These are phyloP conservation scores for Arvicanthis niloticus DNA, from an alignment of 2,113 vertebrate genomes.

Conservation along the genomic window DNA sequence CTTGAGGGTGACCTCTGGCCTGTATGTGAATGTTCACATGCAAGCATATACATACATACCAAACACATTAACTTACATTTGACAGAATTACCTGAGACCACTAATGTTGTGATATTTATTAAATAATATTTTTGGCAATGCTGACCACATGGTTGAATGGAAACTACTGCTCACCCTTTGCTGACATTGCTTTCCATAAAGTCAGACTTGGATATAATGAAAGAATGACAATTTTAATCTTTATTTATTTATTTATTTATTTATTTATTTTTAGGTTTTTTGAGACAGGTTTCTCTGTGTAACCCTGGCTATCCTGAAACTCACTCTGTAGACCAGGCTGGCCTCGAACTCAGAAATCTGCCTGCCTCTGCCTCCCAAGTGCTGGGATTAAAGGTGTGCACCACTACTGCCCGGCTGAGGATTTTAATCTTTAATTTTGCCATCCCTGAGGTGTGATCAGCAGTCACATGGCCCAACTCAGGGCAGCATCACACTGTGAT, in stretches of 20 bases:
- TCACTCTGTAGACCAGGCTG: too few species aligned
- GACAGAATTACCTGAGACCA: neutral
- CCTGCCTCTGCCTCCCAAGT: too few species aligned
- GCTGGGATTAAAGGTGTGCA: too few species aligned
- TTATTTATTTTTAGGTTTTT: too few species aligned
- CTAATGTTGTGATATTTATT: neutral
- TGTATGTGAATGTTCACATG: neutral
- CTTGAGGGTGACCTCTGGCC: neutral
- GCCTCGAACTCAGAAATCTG: too few species aligned
- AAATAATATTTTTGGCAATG: neutral
- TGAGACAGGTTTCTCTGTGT: too few species aligned
- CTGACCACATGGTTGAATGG: too few species aligned
- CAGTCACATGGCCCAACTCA: neutral
- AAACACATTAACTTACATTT: neutral
- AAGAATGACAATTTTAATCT: neutral
- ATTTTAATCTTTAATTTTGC: neutral
- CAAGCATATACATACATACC: neutral
- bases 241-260: too few species aligned
- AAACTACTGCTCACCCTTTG: neutral
- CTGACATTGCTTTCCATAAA: neutral
- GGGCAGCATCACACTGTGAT: neutral
- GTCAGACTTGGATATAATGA: neutral
- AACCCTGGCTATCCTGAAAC: too few species aligned
- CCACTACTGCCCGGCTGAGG: neutral
- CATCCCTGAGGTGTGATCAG: neutral